Evolutionary conservation across 1,140 invertebrate species (phyloP).

Genomic region (Dreissena rostriformis): DNA sequence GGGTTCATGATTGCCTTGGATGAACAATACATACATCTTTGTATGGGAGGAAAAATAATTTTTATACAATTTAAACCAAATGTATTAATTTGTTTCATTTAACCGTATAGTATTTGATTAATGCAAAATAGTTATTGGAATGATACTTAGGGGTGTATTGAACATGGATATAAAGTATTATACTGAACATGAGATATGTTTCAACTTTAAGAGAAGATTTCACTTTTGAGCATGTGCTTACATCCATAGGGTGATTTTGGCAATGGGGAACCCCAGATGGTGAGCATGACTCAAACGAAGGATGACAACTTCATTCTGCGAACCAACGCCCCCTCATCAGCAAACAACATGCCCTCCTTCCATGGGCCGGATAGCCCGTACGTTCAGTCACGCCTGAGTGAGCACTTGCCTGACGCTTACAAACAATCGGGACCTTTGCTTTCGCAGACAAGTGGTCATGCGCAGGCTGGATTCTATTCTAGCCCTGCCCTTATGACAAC

Average conservation of each 20-base stretch:
- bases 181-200: not conserved
- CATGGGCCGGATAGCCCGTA: constrained; percentile 52
- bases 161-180: too few species aligned
- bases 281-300: constrained; percentile 56
- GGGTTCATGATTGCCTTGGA: too few species aligned
- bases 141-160: too few species aligned
- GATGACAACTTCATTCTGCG: constrained; percentile 74
- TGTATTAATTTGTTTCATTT: too few species aligned
- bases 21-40: too few species aligned
- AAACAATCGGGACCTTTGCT: constrained; percentile 30
- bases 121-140: too few species aligned
- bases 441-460: constrained; percentile 36
- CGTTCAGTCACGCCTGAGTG: constrained; percentile 36
- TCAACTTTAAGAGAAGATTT: constrained; percentile 5
- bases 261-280: too few species aligned
- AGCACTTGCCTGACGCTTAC: constrained; percentile 48
- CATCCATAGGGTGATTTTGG: not conserved
- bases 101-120: too few species aligned
- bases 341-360: constrained; percentile 28
- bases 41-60: too few species aligned
- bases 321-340: constrained; percentile 60
- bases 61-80: too few species aligned
- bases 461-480: constrained; percentile 51
- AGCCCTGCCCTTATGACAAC: constrained; percentile 24
- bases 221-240: too few species aligned